Evolutionary conservation across 2,797 vertebrate species (phyloP), one percentile per base, ranked within the genome.

Genomic region (Pampus argenteus): DNA sequence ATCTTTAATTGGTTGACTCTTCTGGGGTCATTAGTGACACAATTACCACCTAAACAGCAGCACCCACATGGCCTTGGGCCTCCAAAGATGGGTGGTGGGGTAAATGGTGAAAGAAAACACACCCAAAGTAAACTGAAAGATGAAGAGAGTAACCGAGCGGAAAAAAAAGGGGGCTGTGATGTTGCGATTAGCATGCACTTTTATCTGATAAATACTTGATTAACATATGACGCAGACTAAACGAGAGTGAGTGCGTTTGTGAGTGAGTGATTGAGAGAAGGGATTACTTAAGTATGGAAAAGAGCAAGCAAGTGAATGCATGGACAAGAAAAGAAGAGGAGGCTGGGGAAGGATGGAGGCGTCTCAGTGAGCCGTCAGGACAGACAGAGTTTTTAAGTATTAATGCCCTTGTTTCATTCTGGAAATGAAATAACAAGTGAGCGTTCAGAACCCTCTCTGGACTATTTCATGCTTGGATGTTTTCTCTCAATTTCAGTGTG

Each of bases 391-490:
- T 91, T 88, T 91, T 84, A 92, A 90, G 88, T 91, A 90, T 92
- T 92, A 89, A 92, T 91, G 88, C 74, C 81, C 83, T 89, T 90
- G 88, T 89, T 92, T 89, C 89, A 86, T 86, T 81, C 79, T 84
- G 85, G 82, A 90, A 92, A 90, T 91, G 79, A 91, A 92, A 91
- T 91, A 90, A 91, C 86, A 90, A 91, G 81, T 79, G 77, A 87
- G 81, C 66, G 45, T 89, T 88, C 88, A 84, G 83, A 85, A 82
- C 62, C 71, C 86, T 90, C 89, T 85, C 83, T 83, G 91, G 89
- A 88, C 92, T 88, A 92, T 93, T 92, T 92, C 89, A 92, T 84
- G 88, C 88, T 92, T 90, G 87, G 89, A 87, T 92, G 90, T 91
- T 88, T 91, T 85, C 84, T 81, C 81, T 91, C 90, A 90, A 88